Base-by-base conservation (phyloP, 2,113 vertebrate genomes). In the Oreochromis niloticus region DNA sequence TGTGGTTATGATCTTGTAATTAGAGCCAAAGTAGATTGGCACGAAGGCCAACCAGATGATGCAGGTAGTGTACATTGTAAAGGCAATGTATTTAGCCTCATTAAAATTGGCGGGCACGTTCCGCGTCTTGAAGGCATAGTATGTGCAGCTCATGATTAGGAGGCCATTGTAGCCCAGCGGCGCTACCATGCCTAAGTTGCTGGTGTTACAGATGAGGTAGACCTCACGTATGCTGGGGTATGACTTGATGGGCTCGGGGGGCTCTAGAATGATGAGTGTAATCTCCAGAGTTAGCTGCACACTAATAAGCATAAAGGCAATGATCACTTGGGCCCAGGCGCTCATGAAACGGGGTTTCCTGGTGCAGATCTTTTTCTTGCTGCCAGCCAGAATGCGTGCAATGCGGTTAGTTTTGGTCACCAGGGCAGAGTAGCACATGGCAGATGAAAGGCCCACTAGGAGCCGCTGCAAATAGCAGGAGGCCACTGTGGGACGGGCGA, bases 351-450 rank as follows among this genome's bases (percentile, higher is more conserved):
- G 97, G 0, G 99, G 99, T 86, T 99, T 99, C 68, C 97, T 96
- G 10, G 99, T 99, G n/a, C 99, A 99, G 95, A 99, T 99, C 94
- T 99, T 99, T 96, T 99, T 99, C 95, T 99, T 99, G 96, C 99
- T 99, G 89, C 99, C 99, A 0, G 99, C 99, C 90, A 99, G 95
- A 92, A 99, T 99, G 89, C 99, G 98, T 2, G 99, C 99, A 2
- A 99, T 99, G 87, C 99, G 98, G 88, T 99, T 99, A 56, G 99
- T 99, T 94, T 99, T 99, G 92, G 99, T 99, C 81, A 99, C 98
- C 19, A 99, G 94, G 9, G 99, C 99, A 0, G 99, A 99, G 89
- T 99, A 99, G 93, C 98, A 99, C 99, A 99, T 99, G 94, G 99
- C 97, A 0, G 98, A 98, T 5, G 99, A 99, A 17, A 99, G 97